Percentiles rank a stretch among this genome's conserved stretches.
These are phyloP conservation scores for Casuarius casuarius DNA, from an alignment of 2,113 vertebrate species.

Conservation along the genomic window DNA sequence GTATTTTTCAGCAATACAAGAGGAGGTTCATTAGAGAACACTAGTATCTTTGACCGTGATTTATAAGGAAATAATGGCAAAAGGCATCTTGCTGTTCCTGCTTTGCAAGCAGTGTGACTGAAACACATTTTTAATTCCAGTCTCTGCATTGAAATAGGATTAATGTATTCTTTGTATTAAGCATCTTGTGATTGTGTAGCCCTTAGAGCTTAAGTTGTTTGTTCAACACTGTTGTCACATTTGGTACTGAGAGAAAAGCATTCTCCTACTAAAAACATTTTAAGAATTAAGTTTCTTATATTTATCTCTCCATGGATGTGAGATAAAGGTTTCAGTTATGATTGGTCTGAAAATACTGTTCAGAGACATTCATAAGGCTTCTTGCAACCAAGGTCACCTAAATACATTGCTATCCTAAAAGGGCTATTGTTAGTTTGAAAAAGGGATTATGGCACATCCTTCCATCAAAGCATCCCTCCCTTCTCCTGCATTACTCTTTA, in stretches of 20 bases:
- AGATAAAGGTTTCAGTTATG: not conserved
- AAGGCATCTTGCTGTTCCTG: not conserved
- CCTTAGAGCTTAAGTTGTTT: not conserved
- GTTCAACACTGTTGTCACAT: not conserved
- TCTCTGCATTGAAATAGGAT: not conserved
- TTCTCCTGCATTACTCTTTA: not conserved
- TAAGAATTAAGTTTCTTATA: not conserved
- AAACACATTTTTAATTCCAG: slow-evolving; percentile 8
- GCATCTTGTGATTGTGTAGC: slow-evolving; percentile 5
- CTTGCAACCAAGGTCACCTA: not conserved
- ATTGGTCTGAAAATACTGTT: not conserved
- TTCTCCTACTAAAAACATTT: not conserved
- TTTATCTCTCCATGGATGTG: not conserved
- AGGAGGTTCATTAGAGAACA: not conserved
- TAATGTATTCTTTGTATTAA: slow-evolving; percentile 12
- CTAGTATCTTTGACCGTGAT: not conserved
- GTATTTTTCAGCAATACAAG: not conserved
- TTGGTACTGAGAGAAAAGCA: not conserved
- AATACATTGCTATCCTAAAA: not conserved
- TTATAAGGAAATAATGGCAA: slow-evolving; percentile 19
- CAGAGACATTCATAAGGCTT: not conserved
- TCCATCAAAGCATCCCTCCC: slow-evolving; percentile 5
- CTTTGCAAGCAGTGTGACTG: not conserved
- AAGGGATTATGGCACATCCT: not conserved
- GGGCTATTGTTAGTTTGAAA: not conserved